Conservation (phyloP, 2,888 invertebrate genomes). For the Blastobasis adustella region DNA sequence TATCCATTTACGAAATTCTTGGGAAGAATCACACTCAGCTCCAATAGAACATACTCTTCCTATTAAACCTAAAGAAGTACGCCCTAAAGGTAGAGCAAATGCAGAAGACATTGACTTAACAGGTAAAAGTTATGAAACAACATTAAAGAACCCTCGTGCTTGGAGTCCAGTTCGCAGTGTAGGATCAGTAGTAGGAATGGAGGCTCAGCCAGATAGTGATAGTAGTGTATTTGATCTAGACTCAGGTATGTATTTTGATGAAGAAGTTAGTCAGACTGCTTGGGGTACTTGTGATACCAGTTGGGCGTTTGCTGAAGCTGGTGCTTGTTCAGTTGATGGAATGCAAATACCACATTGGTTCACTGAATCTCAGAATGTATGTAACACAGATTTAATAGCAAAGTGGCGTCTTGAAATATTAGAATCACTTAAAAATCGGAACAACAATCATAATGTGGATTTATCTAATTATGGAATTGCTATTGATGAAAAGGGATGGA, state of each 20-base stretch:
- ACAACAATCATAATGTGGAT: slow-evolving; percentile 61
- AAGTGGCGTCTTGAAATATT: slow-evolving; percentile 86
- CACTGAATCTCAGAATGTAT: slow-evolving; percentile 74
- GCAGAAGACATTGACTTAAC: slow-evolving; percentile 70
- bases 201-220: slow-evolving; percentile 90
- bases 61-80: slow-evolving; percentile 57
- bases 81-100: slow-evolving; percentile 45
- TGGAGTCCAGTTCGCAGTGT: slow-evolving; percentile 93
- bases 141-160: slow-evolving; percentile 85
- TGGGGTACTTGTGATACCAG: slow-evolving; percentile 88
- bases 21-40: slow-evolving; percentile 84
- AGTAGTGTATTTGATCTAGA: slow-evolving; percentile 88
- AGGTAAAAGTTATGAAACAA: slow-evolving; percentile 81
- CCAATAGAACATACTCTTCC: slow-evolving; percentile 81
- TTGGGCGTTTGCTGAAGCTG: slow-evolving; percentile 88
- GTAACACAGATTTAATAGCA: slow-evolving; percentile 79
- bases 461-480: slow-evolving; percentile 82
- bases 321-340: slow-evolving; percentile 85
- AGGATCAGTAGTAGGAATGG: slow-evolving; percentile 87
- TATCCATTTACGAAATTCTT: slow-evolving; percentile 74
- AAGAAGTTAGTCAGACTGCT: slow-evolving; percentile 81
- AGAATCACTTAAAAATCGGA: slow-evolving; percentile 77
- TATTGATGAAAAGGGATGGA: slow-evolving; percentile 90
- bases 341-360: slow-evolving; percentile 86
- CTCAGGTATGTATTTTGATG: slow-evolving; percentile 87